Conservation (phyloP, 2,888 invertebrate genomes). For the Balanococcus diminutus region DNA sequence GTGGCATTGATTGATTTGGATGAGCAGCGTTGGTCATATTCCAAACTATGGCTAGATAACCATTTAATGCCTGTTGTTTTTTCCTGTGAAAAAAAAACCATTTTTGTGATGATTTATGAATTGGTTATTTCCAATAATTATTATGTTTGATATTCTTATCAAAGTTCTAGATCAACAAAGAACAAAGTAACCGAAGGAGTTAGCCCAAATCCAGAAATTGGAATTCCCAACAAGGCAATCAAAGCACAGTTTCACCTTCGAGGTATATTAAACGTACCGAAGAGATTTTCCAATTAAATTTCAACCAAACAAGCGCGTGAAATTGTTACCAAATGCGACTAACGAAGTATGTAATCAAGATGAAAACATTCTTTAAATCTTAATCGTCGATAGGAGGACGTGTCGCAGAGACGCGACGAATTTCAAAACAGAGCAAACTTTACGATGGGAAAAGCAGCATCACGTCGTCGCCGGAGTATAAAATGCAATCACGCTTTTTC, state of each 20-base stretch:
- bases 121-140: too few species aligned
- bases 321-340: neutral
- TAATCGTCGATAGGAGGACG: neutral
- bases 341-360: neutral
- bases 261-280: neutral
- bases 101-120: too few species aligned
- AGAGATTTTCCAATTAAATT: neutral
- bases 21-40: too few species aligned
- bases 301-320: neutral
- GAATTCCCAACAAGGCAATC: too few species aligned
- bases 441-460: neutral
- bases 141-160: too few species aligned
- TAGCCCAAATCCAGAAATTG: too few species aligned
- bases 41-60: too few species aligned
- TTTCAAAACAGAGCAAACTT: neutral
- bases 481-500: neutral
- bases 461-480: neutral
- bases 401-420: too few species aligned
- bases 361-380: neutral
- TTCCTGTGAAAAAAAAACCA: too few species aligned
- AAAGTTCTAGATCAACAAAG: too few species aligned
- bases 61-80: too few species aligned
- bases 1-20: neutral
- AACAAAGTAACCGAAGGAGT: too few species aligned
- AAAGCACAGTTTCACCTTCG: neutral